Evolutionary conservation across 2,113 vertebrate genomes (phyloP).

Genomic region (Mixornis gularis): DNA sequence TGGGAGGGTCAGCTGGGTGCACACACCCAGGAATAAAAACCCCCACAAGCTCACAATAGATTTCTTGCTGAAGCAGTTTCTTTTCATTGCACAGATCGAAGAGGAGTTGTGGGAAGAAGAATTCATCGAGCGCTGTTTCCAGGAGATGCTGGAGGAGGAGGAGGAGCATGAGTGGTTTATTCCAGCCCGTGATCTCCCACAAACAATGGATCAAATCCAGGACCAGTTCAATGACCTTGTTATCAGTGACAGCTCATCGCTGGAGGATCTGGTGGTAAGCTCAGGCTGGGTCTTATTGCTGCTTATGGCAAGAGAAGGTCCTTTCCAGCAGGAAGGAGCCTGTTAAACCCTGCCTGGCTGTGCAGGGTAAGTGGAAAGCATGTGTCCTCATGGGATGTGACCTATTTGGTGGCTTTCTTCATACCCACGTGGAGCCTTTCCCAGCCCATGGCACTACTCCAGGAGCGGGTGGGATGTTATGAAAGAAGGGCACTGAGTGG

Average conservation of each 20-base stretch:
- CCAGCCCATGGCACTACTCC: neutral
- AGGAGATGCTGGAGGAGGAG: constrained; percentile 92
- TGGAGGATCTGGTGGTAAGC: constrained; percentile 82
- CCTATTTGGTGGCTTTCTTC: neutral
- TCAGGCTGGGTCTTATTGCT: neutral
- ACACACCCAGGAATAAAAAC: neutral
- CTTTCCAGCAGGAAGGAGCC: neutral
- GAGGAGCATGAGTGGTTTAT: constrained; percentile 92
- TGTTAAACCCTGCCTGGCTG: neutral
- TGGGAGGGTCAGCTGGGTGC: neutral
- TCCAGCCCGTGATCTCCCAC: constrained; percentile 88
- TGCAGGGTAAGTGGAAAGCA: neutral
- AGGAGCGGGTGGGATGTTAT: accelerated
- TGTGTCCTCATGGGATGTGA: neutral
- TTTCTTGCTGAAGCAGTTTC: neutral
- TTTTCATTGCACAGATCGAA: constrained; percentile 74
- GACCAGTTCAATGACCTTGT: constrained; percentile 84
- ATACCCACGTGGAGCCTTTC: neutral
- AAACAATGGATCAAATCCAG: constrained; percentile 81
- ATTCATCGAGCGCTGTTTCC: constrained; percentile 90
- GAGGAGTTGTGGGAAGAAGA: constrained; percentile 94
- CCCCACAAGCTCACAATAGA: accelerated
- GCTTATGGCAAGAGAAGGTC: neutral
- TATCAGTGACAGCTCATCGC: constrained; percentile 78
- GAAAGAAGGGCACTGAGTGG: neutral